phyloP scores from a whole-genome alignment of 2,888 invertebrate species.

The Cosmopolites sordidus region DNA sequence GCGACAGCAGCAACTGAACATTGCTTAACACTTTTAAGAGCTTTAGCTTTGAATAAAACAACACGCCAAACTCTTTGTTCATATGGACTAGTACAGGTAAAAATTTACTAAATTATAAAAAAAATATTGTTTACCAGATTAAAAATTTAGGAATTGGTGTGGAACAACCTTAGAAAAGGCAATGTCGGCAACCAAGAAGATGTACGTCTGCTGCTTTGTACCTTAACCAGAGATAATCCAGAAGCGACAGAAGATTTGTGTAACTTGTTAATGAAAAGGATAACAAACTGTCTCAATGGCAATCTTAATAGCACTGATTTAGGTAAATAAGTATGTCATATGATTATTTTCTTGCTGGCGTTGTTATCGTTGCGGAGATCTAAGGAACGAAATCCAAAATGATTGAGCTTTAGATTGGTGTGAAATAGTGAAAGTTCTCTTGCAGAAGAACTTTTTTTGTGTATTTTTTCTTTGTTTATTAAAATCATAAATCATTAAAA shows the following conservation, averaged over 20 bases:
- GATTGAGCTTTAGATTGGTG: too few species aligned
- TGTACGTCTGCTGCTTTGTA: conserved; percentile 81
- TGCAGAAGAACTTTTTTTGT: too few species aligned
- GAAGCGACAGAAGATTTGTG: conserved; percentile 81
- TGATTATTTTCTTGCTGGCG: too few species aligned
- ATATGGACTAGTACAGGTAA: conserved; percentile 75
- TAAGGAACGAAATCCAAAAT: too few species aligned
- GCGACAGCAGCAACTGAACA: conserved; percentile 90
- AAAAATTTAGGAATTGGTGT: conserved; percentile 51
- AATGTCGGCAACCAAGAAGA: conserved; percentile 79
- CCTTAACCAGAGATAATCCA: conserved; percentile 82
- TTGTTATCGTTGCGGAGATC: too few species aligned
- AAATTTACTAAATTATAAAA: conserved; percentile 51
- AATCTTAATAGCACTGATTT: conserved; percentile 71
- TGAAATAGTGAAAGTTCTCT: too few species aligned
- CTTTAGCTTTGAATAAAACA: conserved; percentile 75
- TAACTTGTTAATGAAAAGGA: conserved; percentile 73
- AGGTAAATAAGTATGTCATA: too few species aligned
- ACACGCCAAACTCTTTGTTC: conserved; percentile 73
- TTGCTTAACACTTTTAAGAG: conserved; percentile 84
- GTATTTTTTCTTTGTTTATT: too few species aligned
- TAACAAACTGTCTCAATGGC: conserved; percentile 71
- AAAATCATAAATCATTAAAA: too few species aligned
- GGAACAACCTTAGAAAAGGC: conserved; percentile 79
- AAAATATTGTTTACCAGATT: conserved; percentile 30